These are phyloP conservation scores for Platypus cylindrus DNA, from an alignment of 2,888 invertebrate genomes.

Conservation along the genomic window DNA sequence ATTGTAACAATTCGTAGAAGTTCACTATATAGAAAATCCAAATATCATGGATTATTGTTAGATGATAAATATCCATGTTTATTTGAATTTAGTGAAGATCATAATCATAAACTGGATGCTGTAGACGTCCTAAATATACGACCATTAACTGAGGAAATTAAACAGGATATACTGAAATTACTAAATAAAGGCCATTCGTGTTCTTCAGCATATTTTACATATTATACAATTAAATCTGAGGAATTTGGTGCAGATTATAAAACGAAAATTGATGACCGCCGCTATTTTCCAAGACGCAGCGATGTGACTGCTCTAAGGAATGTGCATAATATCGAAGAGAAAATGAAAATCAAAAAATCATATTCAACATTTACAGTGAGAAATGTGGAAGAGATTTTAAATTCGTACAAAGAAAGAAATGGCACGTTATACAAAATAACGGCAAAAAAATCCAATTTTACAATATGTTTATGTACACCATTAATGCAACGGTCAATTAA, in stretches of 20 bases:
- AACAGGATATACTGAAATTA: conserved; percentile 6
- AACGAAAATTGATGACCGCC: conserved; percentile 9
- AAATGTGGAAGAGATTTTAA: conserved; percentile 12
- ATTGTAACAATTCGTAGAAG: conserved; percentile 6
- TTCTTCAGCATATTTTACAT: conserved; percentile 9
- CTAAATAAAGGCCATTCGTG: conserved; percentile 10
- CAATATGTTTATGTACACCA: conserved; percentile 12
- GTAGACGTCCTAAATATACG: conserved; percentile 6
- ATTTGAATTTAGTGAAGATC: conserved; percentile 9
- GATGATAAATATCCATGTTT: conserved; percentile 7
- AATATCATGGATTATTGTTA: conserved; percentile 1
- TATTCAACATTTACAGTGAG: conserved; percentile 5
- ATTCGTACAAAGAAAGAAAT: conserved; percentile 8
- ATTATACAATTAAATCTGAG: conserved; percentile 8
- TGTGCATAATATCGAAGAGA: conserved; percentile 10
- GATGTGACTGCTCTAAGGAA: conserved; percentile 14
- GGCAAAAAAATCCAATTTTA: conserved; percentile 14
- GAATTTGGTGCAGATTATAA: conserved; percentile 9
- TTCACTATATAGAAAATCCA: neutral
- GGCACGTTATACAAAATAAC: conserved; percentile 24
- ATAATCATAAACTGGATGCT: conserved; percentile 8
- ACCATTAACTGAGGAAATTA: conserved; percentile 7
- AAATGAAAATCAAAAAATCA: conserved; percentile 4
- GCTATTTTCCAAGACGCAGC: conserved; percentile 14
- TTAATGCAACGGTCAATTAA: conserved; percentile 15